Evolutionary conservation across 2,888 invertebrate genomes (phyloP).

Genomic region (Horisme vitalbata): DNA sequence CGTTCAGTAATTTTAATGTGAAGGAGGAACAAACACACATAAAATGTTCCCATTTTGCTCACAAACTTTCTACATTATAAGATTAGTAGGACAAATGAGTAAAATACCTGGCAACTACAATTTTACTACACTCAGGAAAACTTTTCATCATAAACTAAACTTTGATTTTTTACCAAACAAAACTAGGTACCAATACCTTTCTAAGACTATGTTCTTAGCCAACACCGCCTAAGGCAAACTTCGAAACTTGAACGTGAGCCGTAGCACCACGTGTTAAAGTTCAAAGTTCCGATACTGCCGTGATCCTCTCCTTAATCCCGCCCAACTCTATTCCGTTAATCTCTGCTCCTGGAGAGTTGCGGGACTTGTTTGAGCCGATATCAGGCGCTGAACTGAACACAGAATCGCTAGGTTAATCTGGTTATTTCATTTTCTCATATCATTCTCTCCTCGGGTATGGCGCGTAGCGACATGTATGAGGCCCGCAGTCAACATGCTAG

Average conservation of each 20-base stretch:
- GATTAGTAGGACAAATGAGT: too few relatives aligned
- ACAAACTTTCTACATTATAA: too few relatives aligned
- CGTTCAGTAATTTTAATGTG: too few relatives aligned
- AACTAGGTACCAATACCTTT: not conserved
- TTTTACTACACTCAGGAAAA: too few relatives aligned
- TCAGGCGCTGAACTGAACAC: conserved; percentile 36
- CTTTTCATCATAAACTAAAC: too few relatives aligned
- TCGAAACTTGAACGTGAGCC: conserved; percentile 21
- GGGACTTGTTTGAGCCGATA: conserved; percentile 54
- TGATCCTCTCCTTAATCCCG: conserved; percentile 48
- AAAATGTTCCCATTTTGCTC: too few relatives aligned
- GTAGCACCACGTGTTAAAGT: conserved; percentile 28
- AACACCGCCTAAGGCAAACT: conserved; percentile 18
- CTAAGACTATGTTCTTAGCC: conserved; percentile 19
- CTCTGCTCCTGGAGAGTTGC: conserved; percentile 56
- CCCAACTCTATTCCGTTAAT: conserved; percentile 60
- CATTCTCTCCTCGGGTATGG: too few relatives aligned
- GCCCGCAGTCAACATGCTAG: too few relatives aligned
- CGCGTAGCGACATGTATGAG: too few relatives aligned
- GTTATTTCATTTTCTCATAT: not conserved
- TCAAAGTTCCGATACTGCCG: conserved; percentile 35
- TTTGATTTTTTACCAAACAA: too few relatives aligned
- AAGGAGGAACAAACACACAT: too few relatives aligned
- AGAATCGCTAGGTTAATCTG: conserved; percentile 12
- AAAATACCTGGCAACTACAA: too few relatives aligned